phyloP scores from a whole-genome alignment of 2,888 invertebrate species.

The Eremobia ochroleuca region DNA sequence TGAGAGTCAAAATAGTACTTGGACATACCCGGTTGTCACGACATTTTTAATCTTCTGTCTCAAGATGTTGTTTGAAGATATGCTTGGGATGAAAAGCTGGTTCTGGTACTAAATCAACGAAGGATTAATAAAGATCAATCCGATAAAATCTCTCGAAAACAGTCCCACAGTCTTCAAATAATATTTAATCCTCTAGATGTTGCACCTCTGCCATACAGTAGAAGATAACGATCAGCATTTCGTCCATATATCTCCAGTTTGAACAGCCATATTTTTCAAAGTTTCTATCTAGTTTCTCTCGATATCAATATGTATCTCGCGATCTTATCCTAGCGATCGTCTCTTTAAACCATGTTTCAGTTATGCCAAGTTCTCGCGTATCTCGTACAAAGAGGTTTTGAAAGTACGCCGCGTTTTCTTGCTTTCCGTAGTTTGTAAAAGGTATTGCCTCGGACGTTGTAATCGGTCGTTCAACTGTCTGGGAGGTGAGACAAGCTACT shows the following conservation, averaged over 20 bases:
- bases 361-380: slow-evolving; percentile 54
- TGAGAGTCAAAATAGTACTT: not conserved
- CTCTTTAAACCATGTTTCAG: slow-evolving; percentile 60
- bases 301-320: slow-evolving; percentile 62
- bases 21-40: not conserved
- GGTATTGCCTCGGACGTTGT: slow-evolving; percentile 66
- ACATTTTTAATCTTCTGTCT: not conserved
- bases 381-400: slow-evolving; percentile 67
- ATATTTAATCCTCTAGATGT: slow-evolving; percentile 31
- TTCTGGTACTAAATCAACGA: slow-evolving; percentile 4
- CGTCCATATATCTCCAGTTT: slow-evolving; percentile 51
- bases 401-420: slow-evolving; percentile 70
- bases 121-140: slow-evolving; percentile 18
- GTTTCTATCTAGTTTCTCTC: slow-evolving; percentile 60
- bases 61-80: not conserved
- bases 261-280: slow-evolving; percentile 58
- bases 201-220: slow-evolving; percentile 38
- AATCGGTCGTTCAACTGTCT: slow-evolving; percentile 78
- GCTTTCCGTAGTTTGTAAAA: slow-evolving; percentile 71
- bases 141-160: slow-evolving; percentile 29
- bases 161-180: slow-evolving; percentile 11
- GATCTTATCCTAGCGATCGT: slow-evolving; percentile 65
- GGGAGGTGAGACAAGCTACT: slow-evolving; percentile 59
- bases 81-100: not conserved
- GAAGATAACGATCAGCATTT: slow-evolving; percentile 50